Evolutionary conservation across 2,888 invertebrate species (phyloP).

Genomic region (Campoletis raptor): DNA sequence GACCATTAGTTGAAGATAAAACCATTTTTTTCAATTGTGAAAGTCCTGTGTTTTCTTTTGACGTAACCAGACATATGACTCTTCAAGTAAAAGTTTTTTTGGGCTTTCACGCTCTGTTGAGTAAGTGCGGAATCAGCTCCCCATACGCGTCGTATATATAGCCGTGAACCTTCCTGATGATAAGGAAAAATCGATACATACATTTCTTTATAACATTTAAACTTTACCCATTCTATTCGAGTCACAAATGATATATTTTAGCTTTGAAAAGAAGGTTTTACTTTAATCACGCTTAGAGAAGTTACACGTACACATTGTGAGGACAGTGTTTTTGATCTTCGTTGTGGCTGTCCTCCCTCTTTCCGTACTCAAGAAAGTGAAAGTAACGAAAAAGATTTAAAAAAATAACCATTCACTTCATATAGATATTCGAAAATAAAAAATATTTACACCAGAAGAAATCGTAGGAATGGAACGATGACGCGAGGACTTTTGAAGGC

Average conservation of each 20-base stretch:
- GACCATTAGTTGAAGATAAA: no score
- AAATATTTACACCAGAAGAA: slow-evolving; percentile 10
- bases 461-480: slow-evolving; percentile 23
- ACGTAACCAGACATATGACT: no score
- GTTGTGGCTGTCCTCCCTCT: neutral
- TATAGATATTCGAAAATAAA: slow-evolving; percentile 22
- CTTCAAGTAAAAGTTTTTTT: no score
- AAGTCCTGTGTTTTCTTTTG: no score
- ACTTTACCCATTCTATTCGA: neutral
- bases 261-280: neutral
- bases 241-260: neutral
- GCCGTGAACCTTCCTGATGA: no score
- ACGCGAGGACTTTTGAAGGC: slow-evolving; percentile 53
- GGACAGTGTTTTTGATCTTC: neutral
- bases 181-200: no score
- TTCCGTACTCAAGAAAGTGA: neutral
- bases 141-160: no score
- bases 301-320: neutral
- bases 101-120: no score
- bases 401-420: no score
- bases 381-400: neutral
- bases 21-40: no score
- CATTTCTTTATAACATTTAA: neutral
- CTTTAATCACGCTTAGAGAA: neutral
- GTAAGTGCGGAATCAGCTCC: no score